Conservation (phyloP, 2,888 invertebrate genomes). For the Colostygia pectinataria region DNA sequence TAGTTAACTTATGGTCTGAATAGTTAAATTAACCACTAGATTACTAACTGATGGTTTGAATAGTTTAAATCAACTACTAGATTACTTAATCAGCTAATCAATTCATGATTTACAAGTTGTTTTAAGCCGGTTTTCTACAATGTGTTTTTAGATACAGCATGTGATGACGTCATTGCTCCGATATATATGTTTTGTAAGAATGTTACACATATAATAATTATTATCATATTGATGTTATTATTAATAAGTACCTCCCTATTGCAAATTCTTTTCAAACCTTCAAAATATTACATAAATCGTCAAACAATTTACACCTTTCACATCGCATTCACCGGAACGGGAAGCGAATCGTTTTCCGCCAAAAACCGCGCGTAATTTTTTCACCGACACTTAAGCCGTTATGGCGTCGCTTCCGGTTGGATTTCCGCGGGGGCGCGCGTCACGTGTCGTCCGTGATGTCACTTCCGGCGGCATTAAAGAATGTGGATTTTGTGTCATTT, state of each 20-base stretch:
- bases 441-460: conserved; percentile 52
- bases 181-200: too few species aligned
- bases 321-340: conserved; percentile 48
- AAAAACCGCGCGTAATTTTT: conserved; percentile 74
- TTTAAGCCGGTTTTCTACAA: too few species aligned
- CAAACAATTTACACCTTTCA: conserved; percentile 45
- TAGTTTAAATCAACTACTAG: too few species aligned
- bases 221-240: not conserved
- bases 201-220: not conserved
- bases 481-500: conserved; percentile 20
- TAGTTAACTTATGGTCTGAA: too few species aligned
- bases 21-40: too few species aligned
- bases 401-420: conserved; percentile 67
- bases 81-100: too few species aligned
- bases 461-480: conserved; percentile 36
- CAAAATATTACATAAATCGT: conserved; percentile 27
- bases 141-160: too few species aligned
- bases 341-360: conserved; percentile 71
- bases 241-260: too few species aligned
- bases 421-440: conserved; percentile 54
- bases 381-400: conserved; percentile 68
- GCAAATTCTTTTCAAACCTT: conserved; percentile 1
- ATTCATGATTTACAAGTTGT: too few species aligned
- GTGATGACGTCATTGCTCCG: too few species aligned
- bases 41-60: too few species aligned